These are phyloP conservation scores for Amitus sp. DNA, from an alignment of 2,888 invertebrate species.

Conservation along the genomic window DNA sequence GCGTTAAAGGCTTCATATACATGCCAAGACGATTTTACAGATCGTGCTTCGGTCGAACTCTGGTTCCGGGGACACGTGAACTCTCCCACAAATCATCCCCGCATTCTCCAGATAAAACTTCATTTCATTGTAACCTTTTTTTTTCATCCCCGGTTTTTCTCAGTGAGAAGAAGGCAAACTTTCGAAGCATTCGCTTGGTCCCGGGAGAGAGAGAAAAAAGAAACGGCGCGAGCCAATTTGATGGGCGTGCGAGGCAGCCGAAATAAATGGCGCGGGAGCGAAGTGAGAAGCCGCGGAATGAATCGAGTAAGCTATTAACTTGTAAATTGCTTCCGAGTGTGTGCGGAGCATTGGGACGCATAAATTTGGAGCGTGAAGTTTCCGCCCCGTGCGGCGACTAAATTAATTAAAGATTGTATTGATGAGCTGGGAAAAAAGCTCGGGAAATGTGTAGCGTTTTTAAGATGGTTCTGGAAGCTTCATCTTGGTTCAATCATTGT, in stretches of 20 bases:
- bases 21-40: conserved; percentile 44
- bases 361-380: conserved; percentile 45
- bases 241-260: conserved; percentile 44
- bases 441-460: too few relatives aligned
- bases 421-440: too few relatives aligned
- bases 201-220: too few relatives aligned
- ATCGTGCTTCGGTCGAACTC: conserved; percentile 25
- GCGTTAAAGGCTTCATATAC: conserved; percentile 60
- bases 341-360: conserved; percentile 47
- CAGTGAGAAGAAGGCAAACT: too few relatives aligned
- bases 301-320: conserved; percentile 62
- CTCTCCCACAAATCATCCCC: conserved; percentile 17
- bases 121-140: too few relatives aligned
- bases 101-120: neutral
- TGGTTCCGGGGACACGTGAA: conserved; percentile 5
- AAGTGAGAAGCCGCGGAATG: conserved; percentile 43
- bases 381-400: neutral
- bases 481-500: too few relatives aligned
- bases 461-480: too few relatives aligned
- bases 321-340: conserved; percentile 66
- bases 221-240: conserved; percentile 45
- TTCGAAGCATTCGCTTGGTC: too few relatives aligned
- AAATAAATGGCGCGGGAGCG: conserved; percentile 44
- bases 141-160: too few relatives aligned
- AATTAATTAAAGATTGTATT: conserved; percentile 1